These are phyloP conservation scores for Hyposmocoma kahamanoa DNA, from an alignment of 1,140 invertebrate species.

Conservation along the genomic window DNA sequence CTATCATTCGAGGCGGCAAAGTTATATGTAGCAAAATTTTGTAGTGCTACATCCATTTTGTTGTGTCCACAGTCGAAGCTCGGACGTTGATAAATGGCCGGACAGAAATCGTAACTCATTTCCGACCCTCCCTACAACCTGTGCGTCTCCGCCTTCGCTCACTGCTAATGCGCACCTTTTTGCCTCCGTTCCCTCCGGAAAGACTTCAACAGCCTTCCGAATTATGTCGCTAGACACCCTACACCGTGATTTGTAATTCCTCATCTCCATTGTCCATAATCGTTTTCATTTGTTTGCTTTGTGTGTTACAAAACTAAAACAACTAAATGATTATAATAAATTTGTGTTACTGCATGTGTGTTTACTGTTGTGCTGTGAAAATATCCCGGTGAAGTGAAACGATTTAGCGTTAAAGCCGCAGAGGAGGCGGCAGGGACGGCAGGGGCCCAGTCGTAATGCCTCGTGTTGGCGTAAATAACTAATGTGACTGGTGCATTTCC, in stretches of 20 bases:
- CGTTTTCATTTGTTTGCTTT: neutral
- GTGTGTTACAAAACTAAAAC: neutral
- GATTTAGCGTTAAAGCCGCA: neutral
- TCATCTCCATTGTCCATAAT: neutral
- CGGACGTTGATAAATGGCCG: slow-evolving; percentile 60
- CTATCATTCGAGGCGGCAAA: neutral
- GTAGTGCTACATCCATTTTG: slow-evolving; percentile 32
- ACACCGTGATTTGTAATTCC: slow-evolving; percentile 3
- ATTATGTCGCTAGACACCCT: slow-evolving; percentile 6
- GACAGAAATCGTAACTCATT: slow-evolving; percentile 49
- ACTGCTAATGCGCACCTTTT: slow-evolving; percentile 29
- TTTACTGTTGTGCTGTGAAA: slow-evolving; percentile 8
- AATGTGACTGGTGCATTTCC: slow-evolving; percentile 13
- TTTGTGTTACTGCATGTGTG: slow-evolving; percentile 9
- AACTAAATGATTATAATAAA: neutral
- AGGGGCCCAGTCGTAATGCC: neutral
- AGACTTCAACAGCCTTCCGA: slow-evolving; percentile 7
- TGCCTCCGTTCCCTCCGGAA: slow-evolving; percentile 15
- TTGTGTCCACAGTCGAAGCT: slow-evolving; percentile 25
- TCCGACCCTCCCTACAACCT: slow-evolving; percentile 36
- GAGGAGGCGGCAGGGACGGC: neutral
- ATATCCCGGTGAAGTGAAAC: neutral
- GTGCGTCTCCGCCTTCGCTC: slow-evolving; percentile 10
- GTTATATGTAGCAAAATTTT: slow-evolving; percentile 10
- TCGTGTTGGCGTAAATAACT: slow-evolving; percentile 11